Evolutionary conservation across 2,113 vertebrate species (phyloP), one percentile per base, ranked within the genome.

Genomic region (Alces alces): DNA sequence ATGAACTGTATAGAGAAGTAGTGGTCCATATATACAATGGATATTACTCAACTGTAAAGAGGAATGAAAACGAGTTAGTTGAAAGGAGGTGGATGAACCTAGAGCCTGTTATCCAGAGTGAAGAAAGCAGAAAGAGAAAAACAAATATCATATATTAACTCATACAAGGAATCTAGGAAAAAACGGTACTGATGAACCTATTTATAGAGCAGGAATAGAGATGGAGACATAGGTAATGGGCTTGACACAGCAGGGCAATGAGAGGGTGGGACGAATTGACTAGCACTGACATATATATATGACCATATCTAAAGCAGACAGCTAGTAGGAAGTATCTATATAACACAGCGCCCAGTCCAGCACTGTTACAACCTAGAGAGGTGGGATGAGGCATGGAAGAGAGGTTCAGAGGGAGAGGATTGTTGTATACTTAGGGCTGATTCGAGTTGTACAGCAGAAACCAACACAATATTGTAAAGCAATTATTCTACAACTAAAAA

Each of bases 241-340:
- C 70, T 43, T 43, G 70, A 43, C 23, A 43, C 36, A 43, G 70
- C 23, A 43, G 70, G 21, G 6, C 36, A 73, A 14, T 6, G 70
- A 73, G 70, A 7, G 19, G 70, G n/a, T 73, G 36, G 70, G 36
- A 25, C 0, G 36, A 13, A 43, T 7, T 7, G 11, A 73, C 21
- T 7, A 43, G 21, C 70, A 25, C 6, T 14, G 36, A 14, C 6
- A 76, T 3, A 27, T 39, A 2, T 3, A 6, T 10, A 39, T 19
- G 6, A 36, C n/a, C 64, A 36, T 21, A 6, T 12, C 19, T 23
- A 23, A 12, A 0, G 10, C 17, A 39, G 66, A 70, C 1, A 39
- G 66, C 19, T 12, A 39, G 66, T 39, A 23, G 66, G n/a, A 70
- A 39, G n/a, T n/a, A 70, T 36, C 64, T 70, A 36, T 23, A 6